Conservation (phyloP, 2,797 vertebrate species). For the Rhincodon typus region DNA sequence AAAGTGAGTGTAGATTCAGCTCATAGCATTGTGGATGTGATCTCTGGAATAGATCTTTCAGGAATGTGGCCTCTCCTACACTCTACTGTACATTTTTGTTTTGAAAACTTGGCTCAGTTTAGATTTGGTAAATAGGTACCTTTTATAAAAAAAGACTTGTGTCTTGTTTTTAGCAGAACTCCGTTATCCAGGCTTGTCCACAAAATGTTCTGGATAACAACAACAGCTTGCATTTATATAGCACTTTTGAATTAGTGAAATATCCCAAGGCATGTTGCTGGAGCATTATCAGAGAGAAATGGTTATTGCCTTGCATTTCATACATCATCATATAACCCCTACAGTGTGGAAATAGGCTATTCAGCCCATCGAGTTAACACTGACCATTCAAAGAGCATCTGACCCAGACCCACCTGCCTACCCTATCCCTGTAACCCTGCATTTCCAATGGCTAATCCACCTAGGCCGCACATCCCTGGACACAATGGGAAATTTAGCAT, state of each 20-base stretch:
- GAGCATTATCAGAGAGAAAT: neutral
- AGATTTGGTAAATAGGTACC: neutral
- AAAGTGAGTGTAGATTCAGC: neutral
- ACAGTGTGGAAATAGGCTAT: too few relatives aligned
- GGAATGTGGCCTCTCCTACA: slow-evolving; percentile 3
- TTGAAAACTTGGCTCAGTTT: neutral
- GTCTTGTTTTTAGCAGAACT: neutral
- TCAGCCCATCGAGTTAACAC: too few relatives aligned
- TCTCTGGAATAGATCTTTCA: neutral
- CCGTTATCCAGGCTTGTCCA: neutral
- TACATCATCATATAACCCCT: too few relatives aligned
- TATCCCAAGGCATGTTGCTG: neutral
- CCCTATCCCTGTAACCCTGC: too few relatives aligned
- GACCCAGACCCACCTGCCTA: too few relatives aligned
- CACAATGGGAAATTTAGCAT: too few relatives aligned
- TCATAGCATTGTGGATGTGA: neutral
- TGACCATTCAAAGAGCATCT: too few relatives aligned
- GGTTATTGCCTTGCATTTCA: too few relatives aligned
- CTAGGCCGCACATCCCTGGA: too few relatives aligned
- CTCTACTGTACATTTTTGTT: neutral
- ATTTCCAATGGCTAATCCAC: too few relatives aligned
- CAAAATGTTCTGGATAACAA: neutral
- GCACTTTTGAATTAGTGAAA: too few relatives aligned
- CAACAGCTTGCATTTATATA: neutral
- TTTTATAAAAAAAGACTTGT: neutral